Evolutionary conservation across 2,797 vertebrate genomes (phyloP), one percentile per base, ranked within the genome.

Genomic region (Astyanax mexicanus): DNA sequence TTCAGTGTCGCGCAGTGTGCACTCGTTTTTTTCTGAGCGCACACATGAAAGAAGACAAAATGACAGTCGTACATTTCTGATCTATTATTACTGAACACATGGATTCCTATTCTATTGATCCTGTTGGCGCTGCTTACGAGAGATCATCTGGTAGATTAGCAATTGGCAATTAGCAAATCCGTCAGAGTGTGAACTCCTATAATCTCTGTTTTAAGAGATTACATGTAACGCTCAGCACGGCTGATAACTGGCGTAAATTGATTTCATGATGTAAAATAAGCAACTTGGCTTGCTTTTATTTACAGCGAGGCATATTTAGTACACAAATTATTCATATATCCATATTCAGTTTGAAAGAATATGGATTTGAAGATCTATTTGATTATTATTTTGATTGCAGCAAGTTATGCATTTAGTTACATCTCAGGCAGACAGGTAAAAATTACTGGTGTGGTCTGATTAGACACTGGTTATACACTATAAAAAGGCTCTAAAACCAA

Each of bases 131-230:
- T 21, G 2, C 19, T 61, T 25, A 21, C 17, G 7, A 57, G 29
- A 32, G 35, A 25, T 19, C 32, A 37, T 12, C 25, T 29, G 4
- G 52, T 29, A 51, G 42, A 45, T 37, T 60, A 60, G 32, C 35
- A 21, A 8, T 13, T 29, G 55, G 29, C 55, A 58, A n/a, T 35
- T 60, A 60, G 12, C 15, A 29, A 55, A 37, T 37, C 4, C 32
- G 12, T 11, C 8, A 11, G 57, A 61, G 35, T 21, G 35, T 61
- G 32, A 60, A 38, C 15, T 35, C 32, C 9, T 38, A 21, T 12
- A 61, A 61, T 37, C 57, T 60, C 17, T 37, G 12, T 57, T 57
- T 57, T 57, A 37, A 60, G 13, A 38, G 57, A n/a, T 57, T 27
- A 45, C 4, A 15, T 3, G 8, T 51, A 9, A 51, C 5, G 51